Evolutionary conservation across 2,888 invertebrate genomes (phyloP).

Genomic region (Drosophila melanocephala): DNA sequence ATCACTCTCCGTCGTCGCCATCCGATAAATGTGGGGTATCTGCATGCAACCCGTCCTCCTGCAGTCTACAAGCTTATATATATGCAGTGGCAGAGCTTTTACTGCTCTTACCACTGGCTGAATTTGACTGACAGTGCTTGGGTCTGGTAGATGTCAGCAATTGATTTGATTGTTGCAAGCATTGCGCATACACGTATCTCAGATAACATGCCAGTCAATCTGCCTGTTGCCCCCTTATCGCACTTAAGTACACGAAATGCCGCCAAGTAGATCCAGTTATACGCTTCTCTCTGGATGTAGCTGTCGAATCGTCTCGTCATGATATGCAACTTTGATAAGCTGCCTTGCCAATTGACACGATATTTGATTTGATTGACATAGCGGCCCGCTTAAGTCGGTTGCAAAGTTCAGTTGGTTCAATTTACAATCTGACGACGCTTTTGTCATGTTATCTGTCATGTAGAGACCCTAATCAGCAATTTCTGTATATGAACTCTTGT

Average conservation of each 20-base stretch:
- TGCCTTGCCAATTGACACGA: conserved; percentile 65
- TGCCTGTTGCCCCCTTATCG: neutral
- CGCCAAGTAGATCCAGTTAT: conserved; percentile 1
- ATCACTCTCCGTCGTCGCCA: conserved; percentile 46
- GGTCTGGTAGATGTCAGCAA: conserved; percentile 45
- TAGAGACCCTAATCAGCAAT: conserved; percentile 48
- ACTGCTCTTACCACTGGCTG: conserved; percentile 17
- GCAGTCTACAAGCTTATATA: conserved; percentile 6
- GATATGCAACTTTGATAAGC: conserved; percentile 57
- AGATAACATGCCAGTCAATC: conserved; percentile 21
- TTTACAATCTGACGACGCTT: conserved; percentile 51
- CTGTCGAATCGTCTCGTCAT: conserved; percentile 71
- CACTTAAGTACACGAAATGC: conserved; percentile 8
- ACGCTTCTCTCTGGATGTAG: conserved; percentile 27
- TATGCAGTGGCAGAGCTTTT: conserved; percentile 14
- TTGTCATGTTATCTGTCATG: conserved; percentile 69
- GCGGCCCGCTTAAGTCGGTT: conserved; percentile 12
- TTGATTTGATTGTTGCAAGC: conserved; percentile 62
- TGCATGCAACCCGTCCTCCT: neutral
- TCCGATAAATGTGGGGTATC: conserved; percentile 33
- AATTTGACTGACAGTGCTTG: conserved; percentile 36
- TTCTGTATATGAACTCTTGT: conserved; percentile 22
- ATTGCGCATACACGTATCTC: conserved; percentile 26
- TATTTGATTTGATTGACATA: conserved; percentile 74
- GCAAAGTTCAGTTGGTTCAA: conserved; percentile 27